A percentile compares a stretch with the other conserved stretches of the same genome.
Conservation (phyloP, 1,140 invertebrate species). For the Atta texana region DNA sequence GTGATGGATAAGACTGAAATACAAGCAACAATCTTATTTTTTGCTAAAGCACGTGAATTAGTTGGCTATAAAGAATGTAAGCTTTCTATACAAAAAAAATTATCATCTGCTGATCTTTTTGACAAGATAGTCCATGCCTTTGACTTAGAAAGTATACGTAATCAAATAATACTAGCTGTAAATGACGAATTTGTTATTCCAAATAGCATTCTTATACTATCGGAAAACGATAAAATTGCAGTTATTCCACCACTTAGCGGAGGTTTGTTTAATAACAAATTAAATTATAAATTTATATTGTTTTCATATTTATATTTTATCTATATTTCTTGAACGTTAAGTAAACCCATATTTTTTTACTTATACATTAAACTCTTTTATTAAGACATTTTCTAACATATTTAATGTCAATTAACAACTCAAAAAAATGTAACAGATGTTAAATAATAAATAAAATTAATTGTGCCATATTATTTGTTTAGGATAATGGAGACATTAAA, state of each 20-base stretch:
- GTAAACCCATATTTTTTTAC: not conserved
- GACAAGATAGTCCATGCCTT: constrained; percentile 88
- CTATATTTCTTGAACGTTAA: not conserved
- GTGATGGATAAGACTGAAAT: constrained; percentile 59
- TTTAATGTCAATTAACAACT: not conserved
- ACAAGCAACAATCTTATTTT: constrained; percentile 92
- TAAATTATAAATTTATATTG: not conserved
- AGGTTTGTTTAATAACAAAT: constrained; percentile 85
- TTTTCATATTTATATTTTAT: not conserved
- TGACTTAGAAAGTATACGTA: constrained; percentile 89
- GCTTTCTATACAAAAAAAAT: constrained; percentile 85
- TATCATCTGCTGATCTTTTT: constrained; percentile 87
- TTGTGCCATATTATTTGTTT: constrained; percentile 35
- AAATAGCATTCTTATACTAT: constrained; percentile 87
- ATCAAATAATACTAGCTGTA: constrained; percentile 91
- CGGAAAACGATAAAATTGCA: constrained; percentile 91
- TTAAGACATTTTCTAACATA: not conserved
- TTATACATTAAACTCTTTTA: not conserved
- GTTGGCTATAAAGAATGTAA: constrained; percentile 87
- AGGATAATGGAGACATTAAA: constrained; percentile 83
- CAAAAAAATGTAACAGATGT: not conserved
- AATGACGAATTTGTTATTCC: constrained; percentile 91
- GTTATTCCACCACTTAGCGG: constrained; percentile 96
- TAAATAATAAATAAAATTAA: constrained; percentile 36
- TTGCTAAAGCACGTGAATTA: constrained; percentile 94